A percentile compares a stretch with the other conserved stretches of the same genome.
Evolutionary conservation across 2,888 invertebrate genomes (phyloP).

Genomic region (Idaea biselata): DNA sequence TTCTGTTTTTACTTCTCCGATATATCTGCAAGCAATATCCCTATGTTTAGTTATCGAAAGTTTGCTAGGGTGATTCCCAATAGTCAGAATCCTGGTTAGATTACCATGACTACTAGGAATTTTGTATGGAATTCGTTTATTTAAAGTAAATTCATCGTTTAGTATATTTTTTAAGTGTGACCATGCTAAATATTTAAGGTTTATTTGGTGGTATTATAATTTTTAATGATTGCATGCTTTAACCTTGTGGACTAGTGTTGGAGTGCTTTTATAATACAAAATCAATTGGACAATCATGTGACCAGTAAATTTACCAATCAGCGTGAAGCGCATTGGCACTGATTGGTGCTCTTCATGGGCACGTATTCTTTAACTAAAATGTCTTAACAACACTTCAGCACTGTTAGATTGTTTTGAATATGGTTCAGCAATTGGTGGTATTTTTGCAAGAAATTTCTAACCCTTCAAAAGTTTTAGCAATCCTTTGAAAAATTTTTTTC

Average conservation of each 20-base stretch:
- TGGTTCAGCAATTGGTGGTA: no score
- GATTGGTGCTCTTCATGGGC: neutral
- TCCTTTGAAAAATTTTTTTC: no score
- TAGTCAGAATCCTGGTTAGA: no score
- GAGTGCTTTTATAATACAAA: neutral
- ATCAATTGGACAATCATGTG: neutral
- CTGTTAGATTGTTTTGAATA: no score
- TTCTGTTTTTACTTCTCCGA: conserved; percentile 86
- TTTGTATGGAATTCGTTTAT: no score
- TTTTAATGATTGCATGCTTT: conserved; percentile 14
- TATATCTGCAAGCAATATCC: conserved; percentile 78
- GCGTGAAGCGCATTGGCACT: neutral
- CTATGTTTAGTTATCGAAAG: neutral
- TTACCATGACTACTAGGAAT: no score
- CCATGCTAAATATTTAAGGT: conserved; percentile 27
- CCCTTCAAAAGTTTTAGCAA: no score
- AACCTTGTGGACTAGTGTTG: neutral
- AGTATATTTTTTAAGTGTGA: conserved; percentile 8
- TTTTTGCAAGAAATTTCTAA: no score
- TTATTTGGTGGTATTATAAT: conserved; percentile 7
- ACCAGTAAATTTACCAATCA: neutral
- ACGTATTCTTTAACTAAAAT: neutral
- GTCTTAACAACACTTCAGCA: no score
- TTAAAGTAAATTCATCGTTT: no score
- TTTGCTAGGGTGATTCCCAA: no score